Evolutionary conservation across 2,113 vertebrate genomes (phyloP).

Genomic region (Sigmodon hispidus): DNA sequence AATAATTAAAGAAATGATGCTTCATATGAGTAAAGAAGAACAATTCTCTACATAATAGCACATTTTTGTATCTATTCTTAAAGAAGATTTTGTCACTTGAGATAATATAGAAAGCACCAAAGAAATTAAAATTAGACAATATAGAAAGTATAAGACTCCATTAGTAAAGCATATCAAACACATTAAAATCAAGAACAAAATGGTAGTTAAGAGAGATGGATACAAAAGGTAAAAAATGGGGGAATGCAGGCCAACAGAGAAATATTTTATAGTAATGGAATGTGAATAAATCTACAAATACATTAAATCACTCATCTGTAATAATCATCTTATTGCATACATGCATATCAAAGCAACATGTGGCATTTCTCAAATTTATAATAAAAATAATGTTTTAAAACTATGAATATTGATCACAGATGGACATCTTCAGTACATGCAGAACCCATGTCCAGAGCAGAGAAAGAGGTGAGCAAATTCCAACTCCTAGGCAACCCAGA

Average conservation of each 20-base stretch:
- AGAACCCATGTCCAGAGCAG: too few species aligned
- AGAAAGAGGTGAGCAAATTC: too few species aligned
- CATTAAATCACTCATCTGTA: neutral
- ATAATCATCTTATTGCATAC: neutral
- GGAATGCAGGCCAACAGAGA: neutral
- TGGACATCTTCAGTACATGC: too few species aligned
- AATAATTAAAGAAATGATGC: neutral
- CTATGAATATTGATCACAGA: neutral
- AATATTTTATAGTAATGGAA: neutral
- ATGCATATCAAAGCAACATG: neutral
- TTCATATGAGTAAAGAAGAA: too few species aligned
- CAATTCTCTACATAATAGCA: neutral
- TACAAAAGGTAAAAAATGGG: rapidly evolving
- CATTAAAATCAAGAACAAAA: neutral
- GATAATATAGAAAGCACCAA: neutral
- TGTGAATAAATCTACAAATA: neutral
- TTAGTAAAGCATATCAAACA: neutral
- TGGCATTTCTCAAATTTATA: neutral
- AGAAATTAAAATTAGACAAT: neutral
- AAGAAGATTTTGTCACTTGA: neutral
- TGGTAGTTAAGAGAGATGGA: neutral
- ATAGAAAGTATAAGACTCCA: neutral
- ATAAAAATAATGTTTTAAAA: neutral
- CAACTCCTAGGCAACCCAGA: too few species aligned
- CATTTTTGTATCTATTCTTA: neutral